Evolutionary conservation across 2,797 vertebrate genomes (phyloP), one percentile per base, ranked within the genome.

Genomic region (Eutrigla gurnardus): DNA sequence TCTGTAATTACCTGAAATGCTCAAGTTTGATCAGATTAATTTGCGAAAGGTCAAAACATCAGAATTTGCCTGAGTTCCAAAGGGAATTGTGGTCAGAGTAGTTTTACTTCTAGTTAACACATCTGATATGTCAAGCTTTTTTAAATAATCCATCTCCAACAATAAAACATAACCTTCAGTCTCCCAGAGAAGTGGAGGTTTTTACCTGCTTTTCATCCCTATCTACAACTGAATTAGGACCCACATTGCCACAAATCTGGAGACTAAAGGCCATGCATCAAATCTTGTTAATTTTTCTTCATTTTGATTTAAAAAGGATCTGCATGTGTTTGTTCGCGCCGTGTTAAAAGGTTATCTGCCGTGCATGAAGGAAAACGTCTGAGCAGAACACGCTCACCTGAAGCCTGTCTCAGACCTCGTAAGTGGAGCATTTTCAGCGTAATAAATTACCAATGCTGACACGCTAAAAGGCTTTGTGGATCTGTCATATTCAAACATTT

Each of bases 1-100:
- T 91, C 89, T 82, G 82, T 93, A 94, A 95, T 95, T 93, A 94
- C 89, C 89, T 93, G 91, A 95, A 94, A 92, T 94, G 92, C 92
- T 96, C 91, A 87, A 80, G 89, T 94, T 94, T 93, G 92, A 94
- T 94, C 82, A 14, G 87, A 94, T 95, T 93, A 88, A 93, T 89
- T 92, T 93, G 92, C 84, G 89, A 94, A 93, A 93, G 93, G 85
- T 96, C 94, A 88, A 84, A 88, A 78, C 73, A 82, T 84, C 94
- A 80, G 55, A 68, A 82, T 92, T 77, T 59, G 50, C 65, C 82
- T 9, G 47, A 15, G 58, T 75, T 89, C 84, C 65, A 65, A 67
- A 32, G 69, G 78, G 83, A 84, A 78, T 86, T 80, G 64, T 80
- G 65, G 62, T 78, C 75, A n/a, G 58, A 80, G 75, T 71, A 70